These are phyloP conservation scores for Equus quagga DNA, from an alignment of 2,113 vertebrate species.

Conservation along the genomic window DNA sequence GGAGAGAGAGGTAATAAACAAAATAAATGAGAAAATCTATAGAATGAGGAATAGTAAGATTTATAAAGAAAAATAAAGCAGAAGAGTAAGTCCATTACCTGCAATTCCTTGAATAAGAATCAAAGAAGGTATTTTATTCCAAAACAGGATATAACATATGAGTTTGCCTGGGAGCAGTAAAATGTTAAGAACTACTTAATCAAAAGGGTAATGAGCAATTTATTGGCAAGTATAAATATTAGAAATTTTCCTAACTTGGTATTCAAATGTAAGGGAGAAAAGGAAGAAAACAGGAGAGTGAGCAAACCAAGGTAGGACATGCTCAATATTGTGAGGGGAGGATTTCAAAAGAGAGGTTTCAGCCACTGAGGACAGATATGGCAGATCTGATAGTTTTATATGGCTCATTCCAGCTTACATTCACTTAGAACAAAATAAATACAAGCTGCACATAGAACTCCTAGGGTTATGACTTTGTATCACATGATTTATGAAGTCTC, in stretches of 20 bases:
- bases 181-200: background rate
- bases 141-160: background rate
- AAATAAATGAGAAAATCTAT: background rate
- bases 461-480: background rate
- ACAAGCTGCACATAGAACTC: background rate
- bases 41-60: background rate
- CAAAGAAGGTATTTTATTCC: background rate
- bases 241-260: background rate
- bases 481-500: background rate
- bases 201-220: background rate
- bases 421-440: background rate
- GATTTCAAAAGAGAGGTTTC: background rate
- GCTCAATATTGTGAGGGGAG: background rate
- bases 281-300: background rate
- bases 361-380: background rate
- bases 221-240: background rate
- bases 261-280: background rate
- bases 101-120: background rate
- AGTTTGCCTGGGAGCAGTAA: background rate
- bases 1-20: background rate
- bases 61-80: background rate
- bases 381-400: background rate
- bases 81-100: background rate
- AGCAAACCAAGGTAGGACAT: background rate
- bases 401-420: background rate